phyloP scores from a whole-genome alignment of 2,797 vertebrate species.

The Fundulus diaphanus region DNA sequence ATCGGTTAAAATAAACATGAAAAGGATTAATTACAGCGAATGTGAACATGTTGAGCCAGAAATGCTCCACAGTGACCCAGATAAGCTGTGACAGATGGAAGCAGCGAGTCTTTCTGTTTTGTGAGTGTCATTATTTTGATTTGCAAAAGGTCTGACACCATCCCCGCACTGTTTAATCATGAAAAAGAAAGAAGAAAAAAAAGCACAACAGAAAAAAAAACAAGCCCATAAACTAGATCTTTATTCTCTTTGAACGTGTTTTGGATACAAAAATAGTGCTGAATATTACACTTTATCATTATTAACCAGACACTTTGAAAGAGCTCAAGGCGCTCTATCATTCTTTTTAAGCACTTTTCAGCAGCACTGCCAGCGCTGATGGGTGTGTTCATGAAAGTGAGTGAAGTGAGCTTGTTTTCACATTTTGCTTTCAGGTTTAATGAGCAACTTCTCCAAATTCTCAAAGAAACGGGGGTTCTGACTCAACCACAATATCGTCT shows the following conservation, averaged over 20 bases:
- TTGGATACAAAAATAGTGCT: conserved; percentile 81
- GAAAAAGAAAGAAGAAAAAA: conserved; percentile 42
- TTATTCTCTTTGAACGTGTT: conserved; percentile 59
- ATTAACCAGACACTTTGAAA: conserved; percentile 61
- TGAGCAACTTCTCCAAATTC: background rate
- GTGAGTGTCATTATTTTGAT: conserved; percentile 7
- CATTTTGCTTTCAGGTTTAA: background rate
- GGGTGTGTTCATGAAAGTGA: conserved; percentile 24
- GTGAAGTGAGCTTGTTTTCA: conserved; percentile 18
- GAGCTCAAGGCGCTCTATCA: conserved; percentile 43
- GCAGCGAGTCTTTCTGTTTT: conserved; percentile 24
- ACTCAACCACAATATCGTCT: background rate
- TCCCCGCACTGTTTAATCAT: conserved; percentile 67
- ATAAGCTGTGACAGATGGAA: conserved; percentile 64
- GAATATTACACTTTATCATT: conserved; percentile 71
- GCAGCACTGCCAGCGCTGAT: conserved; percentile 22
- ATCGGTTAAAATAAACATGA: conserved; percentile 50
- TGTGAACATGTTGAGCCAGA: conserved; percentile 35
- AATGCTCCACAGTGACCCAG: conserved; percentile 44
- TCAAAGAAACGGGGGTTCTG: background rate
- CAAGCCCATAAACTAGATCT: conserved; percentile 63
- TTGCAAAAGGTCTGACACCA: conserved; percentile 65
- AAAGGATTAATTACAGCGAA: conserved; percentile 63
- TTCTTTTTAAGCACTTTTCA: conserved; percentile 19
- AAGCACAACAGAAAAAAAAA: conserved; percentile 4